Percentiles rank a stretch among this genome's conserved stretches.
These are phyloP conservation scores for Drosophila paranaensis DNA, from an alignment of 2,888 invertebrate species.

Conservation along the genomic window DNA sequence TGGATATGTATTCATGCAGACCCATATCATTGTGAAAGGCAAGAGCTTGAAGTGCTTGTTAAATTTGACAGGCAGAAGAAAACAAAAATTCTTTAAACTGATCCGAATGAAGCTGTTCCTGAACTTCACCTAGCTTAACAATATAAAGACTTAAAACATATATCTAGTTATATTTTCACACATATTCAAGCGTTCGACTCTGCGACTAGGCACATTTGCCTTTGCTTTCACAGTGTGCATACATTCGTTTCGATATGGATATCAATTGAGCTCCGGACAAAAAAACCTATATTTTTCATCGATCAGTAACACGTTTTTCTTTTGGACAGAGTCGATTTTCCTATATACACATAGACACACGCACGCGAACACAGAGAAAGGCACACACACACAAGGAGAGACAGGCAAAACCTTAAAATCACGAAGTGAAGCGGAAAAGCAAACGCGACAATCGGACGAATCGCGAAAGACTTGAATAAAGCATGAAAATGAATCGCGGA, in stretches of 20 bases:
- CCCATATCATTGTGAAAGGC: background rate
- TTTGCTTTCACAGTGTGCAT: slow-evolving; percentile 33
- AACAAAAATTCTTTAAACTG: too few relatives aligned
- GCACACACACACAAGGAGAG: background rate
- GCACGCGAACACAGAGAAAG: background rate
- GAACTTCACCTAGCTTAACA: background rate
- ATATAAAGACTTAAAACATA: background rate
- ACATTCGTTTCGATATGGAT: slow-evolving; percentile 28
- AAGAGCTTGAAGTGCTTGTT: background rate
- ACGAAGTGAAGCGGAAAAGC: slow-evolving; percentile 3
- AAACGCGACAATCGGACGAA: background rate
- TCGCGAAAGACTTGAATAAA: background rate
- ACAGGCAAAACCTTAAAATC: slow-evolving; percentile 5
- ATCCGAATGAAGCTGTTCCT: background rate
- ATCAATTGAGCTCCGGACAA: slow-evolving; percentile 22
- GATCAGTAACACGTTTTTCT: slow-evolving; percentile 33
- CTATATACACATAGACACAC: background rate
- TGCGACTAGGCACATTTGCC: background rate
- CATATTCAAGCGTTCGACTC: background rate
- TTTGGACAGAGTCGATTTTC: slow-evolving; percentile 20
- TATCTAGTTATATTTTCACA: background rate
- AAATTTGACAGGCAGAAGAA: background rate
- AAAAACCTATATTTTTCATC: slow-evolving; percentile 32
- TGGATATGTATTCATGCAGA: too few relatives aligned
- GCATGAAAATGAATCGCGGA: slow-evolving; percentile 47